Evolutionary conservation across 2,113 vertebrate genomes (phyloP), one percentile per base, ranked within the genome.

Genomic region (Heterochromis multidens): DNA sequence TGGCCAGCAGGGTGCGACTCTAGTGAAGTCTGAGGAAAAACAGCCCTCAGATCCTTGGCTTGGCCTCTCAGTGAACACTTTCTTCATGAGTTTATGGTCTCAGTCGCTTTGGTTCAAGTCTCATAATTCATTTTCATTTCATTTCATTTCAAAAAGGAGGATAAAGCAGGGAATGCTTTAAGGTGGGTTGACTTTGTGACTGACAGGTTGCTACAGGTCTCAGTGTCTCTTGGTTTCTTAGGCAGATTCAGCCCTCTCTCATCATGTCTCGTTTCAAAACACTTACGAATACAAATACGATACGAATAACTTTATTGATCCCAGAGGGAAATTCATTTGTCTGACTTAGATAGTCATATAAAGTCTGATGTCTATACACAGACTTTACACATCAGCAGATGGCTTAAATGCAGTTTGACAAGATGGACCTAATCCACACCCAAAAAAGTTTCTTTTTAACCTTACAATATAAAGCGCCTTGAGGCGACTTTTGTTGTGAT

Each of bases 1-100:
- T 46, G n/a, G 40, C 65, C 65, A 49, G 65, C 16, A 70, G 65
- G 65, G 65, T 27, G 67, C 31, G 67, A 52, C 25, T 72, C 25
- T 29, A 29, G 43, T 72, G 8, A 72, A 23, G 16, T 70, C 46
- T 27, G 3, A 6, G 37, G 25, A 0, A 5, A 72, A 52, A 72
- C 17, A 21, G 16, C 29, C 25, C 16, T 72, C 43, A 31, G 17
- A 49, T 31, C 25, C 43, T 52, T 6, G 2, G 43, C 1, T 29
- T 72, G 43, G 23, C 35, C 40, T 72, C 43, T 46, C 43, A 40
- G 11, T 12, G 35, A 43, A 46, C 14, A 72, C 40, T 49, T 52
- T 72, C 37, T 23, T 5, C 1, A 70, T 46, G 67, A 72, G 6
- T 31, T 49, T 72, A 52, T 52, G 43, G 25, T 46, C 35, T 67